A percentile compares a stretch with the other conserved stretches of the same genome.
Conservation (phyloP, 2,888 invertebrate species). For the Drosophila kuntzei region DNA sequence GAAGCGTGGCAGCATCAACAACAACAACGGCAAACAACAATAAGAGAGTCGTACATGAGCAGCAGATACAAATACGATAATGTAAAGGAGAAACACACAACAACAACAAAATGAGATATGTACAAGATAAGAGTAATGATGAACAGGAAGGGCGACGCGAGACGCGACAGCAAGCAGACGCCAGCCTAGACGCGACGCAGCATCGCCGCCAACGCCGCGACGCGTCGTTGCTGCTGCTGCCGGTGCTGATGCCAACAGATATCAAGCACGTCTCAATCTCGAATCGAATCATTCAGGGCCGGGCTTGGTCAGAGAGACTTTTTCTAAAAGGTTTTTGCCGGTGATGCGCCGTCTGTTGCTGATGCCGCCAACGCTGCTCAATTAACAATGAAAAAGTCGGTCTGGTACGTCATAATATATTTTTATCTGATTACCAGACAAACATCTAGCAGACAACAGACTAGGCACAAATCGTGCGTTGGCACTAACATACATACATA, state of each 20-base stretch:
- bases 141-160: conserved; percentile 49
- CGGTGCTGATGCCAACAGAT: conserved; percentile 65
- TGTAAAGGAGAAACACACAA: conserved; percentile 37
- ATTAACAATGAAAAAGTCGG: conserved; percentile 73
- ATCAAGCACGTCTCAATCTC: conserved; percentile 71
- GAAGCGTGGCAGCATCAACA: conserved; percentile 70
- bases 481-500: conserved; percentile 33
- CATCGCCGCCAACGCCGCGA: conserved; percentile 42
- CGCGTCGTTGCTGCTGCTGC: conserved; percentile 19
- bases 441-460: conserved; percentile 31
- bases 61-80: conserved; percentile 58
- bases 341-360: conserved; percentile 9
- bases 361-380: conserved; percentile 66
- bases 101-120: conserved; percentile 49
- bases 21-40: conserved; percentile 33
- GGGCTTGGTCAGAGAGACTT: conserved; percentile 32
- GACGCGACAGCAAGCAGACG: conserved; percentile 57
- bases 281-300: conserved; percentile 59
- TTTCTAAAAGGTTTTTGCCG: conserved; percentile 56
- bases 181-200: conserved; percentile 46
- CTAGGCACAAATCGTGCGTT: conserved; percentile 67
- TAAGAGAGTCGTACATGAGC: conserved; percentile 26
- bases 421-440: conserved; percentile 76
- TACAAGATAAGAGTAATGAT: conserved; percentile 67
- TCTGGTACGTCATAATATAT: conserved; percentile 79